These are phyloP conservation scores for Pyrocoelia pectoralis DNA, from an alignment of 2,888 invertebrate genomes.

Conservation along the genomic window DNA sequence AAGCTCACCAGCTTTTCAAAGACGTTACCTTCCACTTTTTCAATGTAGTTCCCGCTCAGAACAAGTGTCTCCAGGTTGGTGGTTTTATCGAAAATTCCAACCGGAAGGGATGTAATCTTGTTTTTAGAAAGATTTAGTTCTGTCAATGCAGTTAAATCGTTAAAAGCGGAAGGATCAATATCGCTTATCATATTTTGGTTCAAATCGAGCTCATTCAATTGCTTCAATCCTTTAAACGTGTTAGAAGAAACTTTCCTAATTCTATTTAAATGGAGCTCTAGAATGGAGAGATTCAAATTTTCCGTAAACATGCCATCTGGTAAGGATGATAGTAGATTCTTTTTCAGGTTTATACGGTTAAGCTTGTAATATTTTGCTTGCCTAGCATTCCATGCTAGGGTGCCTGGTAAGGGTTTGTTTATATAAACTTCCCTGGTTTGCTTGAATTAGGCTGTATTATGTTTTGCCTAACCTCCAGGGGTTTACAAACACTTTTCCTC, in stretches of 20 bases:
- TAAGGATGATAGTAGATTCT: not conserved
- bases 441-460: too few relatives aligned
- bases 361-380: too few relatives aligned
- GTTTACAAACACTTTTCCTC: too few relatives aligned
- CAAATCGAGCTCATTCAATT: not conserved
- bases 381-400: too few relatives aligned
- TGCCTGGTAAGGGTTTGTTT: too few relatives aligned
- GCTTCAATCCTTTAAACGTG: not conserved
- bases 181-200: not conserved
- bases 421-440: too few relatives aligned
- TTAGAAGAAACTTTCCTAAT: not conserved
- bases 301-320: not conserved
- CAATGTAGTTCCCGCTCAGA: constrained; percentile 8
- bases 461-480: too few relatives aligned
- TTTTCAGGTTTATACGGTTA: not conserved
- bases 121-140: not conserved
- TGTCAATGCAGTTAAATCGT: not conserved
- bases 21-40: not conserved
- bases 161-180: not conserved
- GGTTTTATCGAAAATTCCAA: not conserved
- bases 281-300: not conserved
- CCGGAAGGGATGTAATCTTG: not conserved
- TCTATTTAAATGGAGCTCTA: not conserved
- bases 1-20: not conserved
- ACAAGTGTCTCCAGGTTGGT: not conserved